Percentiles rank a stretch among this genome's conserved stretches.
These are phyloP conservation scores for Gymnoscopelus microlampas DNA, from an alignment of 2,797 vertebrate genomes.

Conservation along the genomic window DNA sequence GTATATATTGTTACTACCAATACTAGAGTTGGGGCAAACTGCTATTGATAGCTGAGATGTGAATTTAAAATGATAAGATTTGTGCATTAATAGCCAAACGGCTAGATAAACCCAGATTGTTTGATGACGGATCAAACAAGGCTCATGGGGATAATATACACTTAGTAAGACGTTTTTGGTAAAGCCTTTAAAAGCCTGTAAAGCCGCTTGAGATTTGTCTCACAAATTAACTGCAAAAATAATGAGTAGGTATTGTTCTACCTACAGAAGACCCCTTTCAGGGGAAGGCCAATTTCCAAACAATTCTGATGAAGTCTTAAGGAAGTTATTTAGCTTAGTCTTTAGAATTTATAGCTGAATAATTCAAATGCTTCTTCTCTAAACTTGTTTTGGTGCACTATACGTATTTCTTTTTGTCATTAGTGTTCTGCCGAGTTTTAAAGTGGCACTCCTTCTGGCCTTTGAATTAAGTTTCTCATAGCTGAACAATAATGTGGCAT, in stretches of 20 bases:
- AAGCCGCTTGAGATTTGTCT: background rate
- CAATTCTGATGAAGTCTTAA: background rate
- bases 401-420: background rate
- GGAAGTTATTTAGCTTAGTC: background rate
- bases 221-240: background rate
- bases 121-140: conserved; percentile 9
- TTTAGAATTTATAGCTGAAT: background rate
- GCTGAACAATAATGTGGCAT: conserved; percentile 14
- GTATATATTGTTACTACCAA: conserved; percentile 40
- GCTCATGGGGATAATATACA: conserved; percentile 1
- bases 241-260: background rate
- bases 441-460: background rate
- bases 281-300: background rate
- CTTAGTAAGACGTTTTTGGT: no score
- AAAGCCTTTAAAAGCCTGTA: no score
- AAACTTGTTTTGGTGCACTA: no score
- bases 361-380: background rate
- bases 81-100: conserved; percentile 19
- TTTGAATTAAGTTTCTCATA: background rate
- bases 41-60: conserved; percentile 29
- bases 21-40: conserved; percentile 48
- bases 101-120: conserved; percentile 14
- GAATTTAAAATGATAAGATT: conserved; percentile 36
- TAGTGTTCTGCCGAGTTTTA: background rate
- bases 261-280: no score